Percentiles rank a stretch among this genome's conserved stretches.
These are phyloP conservation scores for Sycophila sp. DNA, from an alignment of 1,140 invertebrate genomes.

Conservation along the genomic window DNA sequence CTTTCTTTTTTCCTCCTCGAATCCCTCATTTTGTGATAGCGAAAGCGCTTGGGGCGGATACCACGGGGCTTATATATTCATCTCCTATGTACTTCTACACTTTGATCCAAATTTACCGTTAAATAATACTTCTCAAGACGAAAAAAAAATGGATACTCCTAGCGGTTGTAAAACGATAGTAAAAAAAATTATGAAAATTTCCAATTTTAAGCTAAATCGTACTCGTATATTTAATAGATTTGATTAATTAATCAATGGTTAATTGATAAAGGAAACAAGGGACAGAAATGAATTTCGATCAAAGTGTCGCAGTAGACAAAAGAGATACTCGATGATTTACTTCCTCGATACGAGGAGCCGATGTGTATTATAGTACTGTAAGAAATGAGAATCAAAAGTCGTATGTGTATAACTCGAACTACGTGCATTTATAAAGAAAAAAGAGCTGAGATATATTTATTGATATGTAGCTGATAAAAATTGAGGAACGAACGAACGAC, in stretches of 20 bases:
- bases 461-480: constrained; percentile 34
- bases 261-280: too few relatives aligned
- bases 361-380: constrained; percentile 30
- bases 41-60: not conserved
- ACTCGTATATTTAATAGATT: too few relatives aligned
- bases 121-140: too few relatives aligned
- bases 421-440: constrained; percentile 34
- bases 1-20: not conserved
- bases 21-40: not conserved
- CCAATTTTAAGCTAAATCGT: too few relatives aligned
- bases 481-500: constrained; percentile 11
- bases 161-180: too few relatives aligned
- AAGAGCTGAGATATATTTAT: constrained; percentile 38
- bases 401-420: constrained; percentile 24
- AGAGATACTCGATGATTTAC: not conserved
- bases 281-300: not conserved
- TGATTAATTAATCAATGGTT: too few relatives aligned
- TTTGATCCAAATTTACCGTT: not conserved
- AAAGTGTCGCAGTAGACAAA: not conserved
- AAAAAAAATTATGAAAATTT: too few relatives aligned
- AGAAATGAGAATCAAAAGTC: constrained; percentile 32
- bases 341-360: not conserved
- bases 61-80: too few relatives aligned
- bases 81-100: not conserved
- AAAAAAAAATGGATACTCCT: too few relatives aligned